Base-by-base conservation (phyloP, 1,140 invertebrate species). In the Diorhabda elongata region DNA sequence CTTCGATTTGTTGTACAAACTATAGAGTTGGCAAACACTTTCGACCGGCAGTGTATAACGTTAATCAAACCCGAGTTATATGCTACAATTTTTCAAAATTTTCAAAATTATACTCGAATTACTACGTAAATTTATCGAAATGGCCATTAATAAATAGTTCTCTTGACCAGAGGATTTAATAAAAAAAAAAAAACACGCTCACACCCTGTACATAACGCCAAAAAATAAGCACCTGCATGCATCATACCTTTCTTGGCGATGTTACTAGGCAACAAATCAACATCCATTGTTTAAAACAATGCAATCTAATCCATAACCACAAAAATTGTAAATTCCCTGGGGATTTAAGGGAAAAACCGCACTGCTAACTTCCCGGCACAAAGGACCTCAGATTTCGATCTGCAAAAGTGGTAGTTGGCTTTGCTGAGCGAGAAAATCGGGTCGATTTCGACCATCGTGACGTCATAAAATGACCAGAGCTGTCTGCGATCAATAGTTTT, bases 401-500 rank as follows among this genome's bases (percentile, higher is more conserved):
- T 65, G 69, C 56, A 43, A 62, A 57, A 52, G 63, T 58, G 61
- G 65, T 66, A 66, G 67, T 63, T 60, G 61, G 61, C 57, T 63
- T 62, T 41, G 62, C 42, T 11, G 62, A 45, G 43, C 45, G 64
- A 52, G 69, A 71, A 69, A 72, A 71, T 69, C 68, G 74, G 26
- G 72, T 75, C 72, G 74, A 75, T 68, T 75, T 78, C 76, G 76
- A 76, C 75, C 76, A 73, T 5, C 58, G 67, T 78, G 76, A 78
- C 76, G 76, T 78, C 75, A 78, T 67, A 69, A 65, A 74, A 67
- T 76, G 74, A 78, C 74, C 73, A 73, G 61, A 68, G 42, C 61
- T 68, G 62, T 69, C 68, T 44, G 60, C 72, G 75, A 78, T 78
- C 76, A 78, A 78, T 78, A 78, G 59, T 76, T 78, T 78, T 73